Evolutionary conservation across 1,140 invertebrate genomes (phyloP), one percentile per base, ranked within the genome.

Genomic region (Maniola jurtina): DNA sequence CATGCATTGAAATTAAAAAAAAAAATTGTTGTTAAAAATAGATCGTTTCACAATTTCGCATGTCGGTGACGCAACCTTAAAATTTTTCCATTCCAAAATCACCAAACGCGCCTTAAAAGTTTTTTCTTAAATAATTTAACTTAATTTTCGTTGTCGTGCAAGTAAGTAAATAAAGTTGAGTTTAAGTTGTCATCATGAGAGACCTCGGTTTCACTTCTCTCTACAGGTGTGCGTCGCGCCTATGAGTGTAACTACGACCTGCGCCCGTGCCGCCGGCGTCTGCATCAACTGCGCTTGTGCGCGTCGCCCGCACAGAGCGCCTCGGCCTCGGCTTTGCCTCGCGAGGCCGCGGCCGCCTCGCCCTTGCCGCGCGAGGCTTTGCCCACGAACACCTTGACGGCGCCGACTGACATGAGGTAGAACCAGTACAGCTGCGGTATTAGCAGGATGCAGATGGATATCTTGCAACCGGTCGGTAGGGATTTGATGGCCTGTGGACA

Each of bases 371-470:
- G 47, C 11, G 55, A 35, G 50, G 58, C 5, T 50, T 59, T 69
- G 9, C 58, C 62, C 33, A 69, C 36, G 66, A 92, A 79, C 61
- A 94, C 91, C 81, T 94, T 93, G 6, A 93, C 76, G 0, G 94
- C 93, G 2, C 94, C 94, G 58, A 84, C 81, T 1, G 93, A 85
- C 94, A 95, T 95, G 64, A 95, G 86, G 75, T 92, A 92, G 86
- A 94, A 95, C 94, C 94, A 95, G 87, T 95, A 95, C 42, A 95
- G 78, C 78, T 95, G 94, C 6, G 94, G 94, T 58, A 94, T 84
- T 61, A 94, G 84, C 11, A 95, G 81, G 15, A 94, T 93, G 68
- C 91, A 80, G 61, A 94, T 93, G 71, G 93, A 94, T n/a, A 94
- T 84, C 71, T 94, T 91, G 76, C 93, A 94, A 50, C 93, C 93